These are phyloP conservation scores for Lepidocyrtoides sp. DNA, from an alignment of 2,888 invertebrate genomes.

Conservation along the genomic window DNA sequence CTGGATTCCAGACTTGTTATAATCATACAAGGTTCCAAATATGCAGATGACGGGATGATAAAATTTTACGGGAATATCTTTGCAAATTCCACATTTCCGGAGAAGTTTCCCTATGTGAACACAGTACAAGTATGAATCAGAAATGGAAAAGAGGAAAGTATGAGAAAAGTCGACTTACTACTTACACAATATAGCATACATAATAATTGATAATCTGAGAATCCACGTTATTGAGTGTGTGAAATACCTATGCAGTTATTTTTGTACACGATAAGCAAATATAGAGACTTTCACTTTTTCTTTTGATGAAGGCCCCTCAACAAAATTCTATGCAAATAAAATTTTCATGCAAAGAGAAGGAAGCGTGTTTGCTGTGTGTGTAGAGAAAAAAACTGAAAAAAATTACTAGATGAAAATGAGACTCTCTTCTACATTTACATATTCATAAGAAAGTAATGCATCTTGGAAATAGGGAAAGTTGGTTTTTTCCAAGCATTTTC, in stretches of 20 bases:
- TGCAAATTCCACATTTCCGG: conserved; percentile 76
- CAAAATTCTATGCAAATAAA: conserved; percentile 54
- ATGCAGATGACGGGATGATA: conserved; percentile 80
- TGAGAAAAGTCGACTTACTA: background rate
- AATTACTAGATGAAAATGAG: background rate
- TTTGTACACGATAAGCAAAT: background rate
- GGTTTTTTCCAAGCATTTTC: no score
- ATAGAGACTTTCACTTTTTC: background rate
- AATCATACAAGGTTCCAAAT: conserved; percentile 79
- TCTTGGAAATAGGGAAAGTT: no score
- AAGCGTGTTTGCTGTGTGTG: background rate
- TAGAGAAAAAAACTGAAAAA: conserved; percentile 1
- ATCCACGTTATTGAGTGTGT: no score
- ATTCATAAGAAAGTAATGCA: background rate
- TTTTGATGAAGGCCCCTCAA: background rate
- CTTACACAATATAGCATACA: background rate
- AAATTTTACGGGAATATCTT: conserved; percentile 80
- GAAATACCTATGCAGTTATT: no score
- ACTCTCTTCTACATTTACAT: conserved; percentile 39
- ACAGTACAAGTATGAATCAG: no score
- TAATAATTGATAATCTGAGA: background rate
- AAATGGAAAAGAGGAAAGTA: conserved; percentile 12
- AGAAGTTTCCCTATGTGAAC: conserved; percentile 66
- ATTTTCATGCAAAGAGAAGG: background rate
- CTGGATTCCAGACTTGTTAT: conserved; percentile 80